phyloP scores from a whole-genome alignment of 2,888 invertebrate genomes.

The Drosophila anomalata region DNA sequence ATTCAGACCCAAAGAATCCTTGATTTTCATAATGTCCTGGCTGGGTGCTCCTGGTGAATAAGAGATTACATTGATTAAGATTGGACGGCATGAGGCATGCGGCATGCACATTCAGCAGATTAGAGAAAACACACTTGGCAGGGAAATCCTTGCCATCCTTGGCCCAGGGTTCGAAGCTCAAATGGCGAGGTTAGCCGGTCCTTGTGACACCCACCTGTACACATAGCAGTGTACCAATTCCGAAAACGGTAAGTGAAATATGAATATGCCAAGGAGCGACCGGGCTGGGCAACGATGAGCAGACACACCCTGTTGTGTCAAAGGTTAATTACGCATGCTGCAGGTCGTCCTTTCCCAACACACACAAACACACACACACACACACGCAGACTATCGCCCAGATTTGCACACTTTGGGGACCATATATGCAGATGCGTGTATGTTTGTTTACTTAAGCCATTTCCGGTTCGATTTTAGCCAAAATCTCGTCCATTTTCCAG shows the following conservation, averaged over 20 bases:
- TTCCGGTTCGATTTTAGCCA: slow-evolving; percentile 73
- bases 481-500: slow-evolving; percentile 45
- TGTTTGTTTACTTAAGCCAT: slow-evolving; percentile 71
- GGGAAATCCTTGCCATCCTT: slow-evolving; percentile 33
- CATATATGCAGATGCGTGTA: slow-evolving; percentile 13
- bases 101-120: slow-evolving; percentile 5
- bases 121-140: slow-evolving; percentile 38
- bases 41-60: background rate
- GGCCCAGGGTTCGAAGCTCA: slow-evolving; percentile 62
- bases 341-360: slow-evolving; percentile 45
- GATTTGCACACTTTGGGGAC: slow-evolving; percentile 27
- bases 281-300: slow-evolving; percentile 3
- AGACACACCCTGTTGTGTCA: slow-evolving; percentile 53
- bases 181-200: slow-evolving; percentile 43
- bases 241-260: slow-evolving; percentile 72
- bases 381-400: slow-evolving; percentile 19
- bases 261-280: slow-evolving; percentile 52
- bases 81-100: background rate
- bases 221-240: slow-evolving; percentile 63
- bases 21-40: background rate
- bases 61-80: slow-evolving; percentile 14
- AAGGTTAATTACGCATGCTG: slow-evolving; percentile 79
- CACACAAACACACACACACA: slow-evolving; percentile 7
- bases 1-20: slow-evolving; percentile 19
- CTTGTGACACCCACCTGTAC: slow-evolving; percentile 53